Evolutionary conservation across 2,888 invertebrate genomes (phyloP), one percentile per base, ranked within the genome.

Genomic region (Eupithecia tripunctaria): DNA sequence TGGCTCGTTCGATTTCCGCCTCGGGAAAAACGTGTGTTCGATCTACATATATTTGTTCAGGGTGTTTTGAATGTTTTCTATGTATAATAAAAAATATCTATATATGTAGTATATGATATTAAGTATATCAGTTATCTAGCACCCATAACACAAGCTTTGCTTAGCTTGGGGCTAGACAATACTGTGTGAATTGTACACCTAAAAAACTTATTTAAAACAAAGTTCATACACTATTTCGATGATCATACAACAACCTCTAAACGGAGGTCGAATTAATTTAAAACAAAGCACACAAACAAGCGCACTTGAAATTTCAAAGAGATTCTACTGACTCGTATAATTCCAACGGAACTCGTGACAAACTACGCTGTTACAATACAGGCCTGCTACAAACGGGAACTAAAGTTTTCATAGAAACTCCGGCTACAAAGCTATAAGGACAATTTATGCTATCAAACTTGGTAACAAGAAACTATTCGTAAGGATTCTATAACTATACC

Each of bases 341-440:
- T 81, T 81, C 78, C 71, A 80, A 78, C 73, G 74, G 73, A 74
- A 78, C 76, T 74, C 71, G 76, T 78, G 76, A 82, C 81, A 81
- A 83, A 84, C 82, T 81, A 83, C 81, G 70, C 70, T 78, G 80
- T 79, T 79, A 68, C 74, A 74, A 79, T 83, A 79, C 82, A 80
- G 79, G 75, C 81, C 76, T 80, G 27, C n/a, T 73, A 77, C 68
- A 32, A 1, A 15, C 14, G 70, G 70, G 18, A 65, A 41, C 25
- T 36, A 14, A 36, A 67, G 67, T 56, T 56, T 32, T 59, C 63
- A 63, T 63, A 29, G 2, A 63, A 36, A n/a, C 62, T 36, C 63
- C 12, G 32, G 18, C 29, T 29, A 60, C 29, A 18, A 60, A 29
- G 60, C 60, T 29, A 18, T 18, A 29, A 29, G 60, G 60, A 29